Percentiles rank a stretch among this genome's conserved stretches.
These are phyloP conservation scores for Pollachius pollachius DNA, from an alignment of 2,113 vertebrate genomes.

Conservation along the genomic window DNA sequence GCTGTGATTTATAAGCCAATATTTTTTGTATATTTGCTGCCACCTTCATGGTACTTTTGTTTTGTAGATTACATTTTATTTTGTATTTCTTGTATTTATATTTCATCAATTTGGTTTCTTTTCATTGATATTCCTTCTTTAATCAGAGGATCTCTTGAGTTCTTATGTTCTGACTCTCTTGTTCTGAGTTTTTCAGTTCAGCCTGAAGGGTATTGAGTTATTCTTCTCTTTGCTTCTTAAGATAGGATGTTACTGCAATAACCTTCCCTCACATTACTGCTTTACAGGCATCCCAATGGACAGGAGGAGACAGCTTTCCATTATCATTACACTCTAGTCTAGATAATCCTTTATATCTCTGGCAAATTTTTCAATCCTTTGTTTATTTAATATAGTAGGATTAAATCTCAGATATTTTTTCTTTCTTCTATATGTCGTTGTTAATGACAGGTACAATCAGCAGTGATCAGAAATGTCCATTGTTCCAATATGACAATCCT, in stretches of 20 bases:
- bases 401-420: not conserved
- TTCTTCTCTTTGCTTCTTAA: not conserved
- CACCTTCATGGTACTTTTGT: not conserved
- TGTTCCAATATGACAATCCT: not conserved
- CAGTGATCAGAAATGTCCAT: not conserved
- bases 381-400: not conserved
- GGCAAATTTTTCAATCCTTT: not conserved
- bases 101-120: conserved; percentile 1
- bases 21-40: not conserved
- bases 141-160: not conserved
- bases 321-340: not conserved
- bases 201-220: not conserved
- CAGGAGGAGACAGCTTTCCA: not conserved
- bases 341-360: not conserved
- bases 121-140: not conserved
- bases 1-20: not conserved
- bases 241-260: not conserved
- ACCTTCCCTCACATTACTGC: too few relatives aligned
- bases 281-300: too few relatives aligned
- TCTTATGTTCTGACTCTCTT: not conserved
- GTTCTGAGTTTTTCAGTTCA: not conserved
- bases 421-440: conserved; percentile 6
- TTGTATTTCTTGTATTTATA: conserved; percentile 2
- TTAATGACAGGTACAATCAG: not conserved
- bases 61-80: not conserved